These are phyloP conservation scores for Euthynnus affinis DNA, from an alignment of 2,797 vertebrate species.

Conservation along the genomic window DNA sequence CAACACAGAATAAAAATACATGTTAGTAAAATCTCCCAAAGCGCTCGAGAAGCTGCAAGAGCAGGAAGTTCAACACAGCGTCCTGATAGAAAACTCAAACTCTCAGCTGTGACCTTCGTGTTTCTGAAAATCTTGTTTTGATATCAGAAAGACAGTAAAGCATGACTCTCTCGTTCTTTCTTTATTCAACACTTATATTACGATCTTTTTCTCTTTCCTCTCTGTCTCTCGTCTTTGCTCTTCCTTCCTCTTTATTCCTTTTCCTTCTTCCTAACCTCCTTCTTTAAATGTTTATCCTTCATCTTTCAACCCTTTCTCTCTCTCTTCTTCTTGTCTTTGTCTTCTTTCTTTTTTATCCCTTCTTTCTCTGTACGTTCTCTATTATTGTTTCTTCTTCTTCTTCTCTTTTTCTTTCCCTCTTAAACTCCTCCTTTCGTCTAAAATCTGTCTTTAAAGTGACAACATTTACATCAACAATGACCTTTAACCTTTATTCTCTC, in stretches of 20 bases:
- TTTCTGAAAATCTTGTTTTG: neutral
- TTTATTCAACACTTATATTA: neutral
- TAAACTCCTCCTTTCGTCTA: neutral
- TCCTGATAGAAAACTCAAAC: neutral
- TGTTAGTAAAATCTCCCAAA: neutral
- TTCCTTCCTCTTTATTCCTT: too few relatives aligned
- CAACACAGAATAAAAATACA: conserved; percentile 33
- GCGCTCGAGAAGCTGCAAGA: neutral
- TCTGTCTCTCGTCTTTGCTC: too few relatives aligned
- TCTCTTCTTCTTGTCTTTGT: too few relatives aligned
- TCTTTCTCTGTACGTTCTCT: too few relatives aligned
- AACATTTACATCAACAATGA: neutral
- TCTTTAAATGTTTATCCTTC: too few relatives aligned
- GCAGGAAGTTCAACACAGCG: conserved; percentile 4
- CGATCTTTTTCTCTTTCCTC: neutral
- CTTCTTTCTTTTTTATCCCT: too few relatives aligned
- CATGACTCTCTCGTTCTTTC: too few relatives aligned
- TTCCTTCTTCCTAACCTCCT: too few relatives aligned
- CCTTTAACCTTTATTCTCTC: neutral
- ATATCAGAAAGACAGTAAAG: too few relatives aligned
- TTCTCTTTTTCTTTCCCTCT: too few relatives aligned
- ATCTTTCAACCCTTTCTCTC: too few relatives aligned
- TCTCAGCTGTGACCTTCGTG: neutral
- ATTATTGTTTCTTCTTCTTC: too few relatives aligned
- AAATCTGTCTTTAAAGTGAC: neutral